These are phyloP conservation scores for Patiria pectinifera DNA, from an alignment of 53 echinoderm and acorn worm species.

Conservation along the genomic window DNA sequence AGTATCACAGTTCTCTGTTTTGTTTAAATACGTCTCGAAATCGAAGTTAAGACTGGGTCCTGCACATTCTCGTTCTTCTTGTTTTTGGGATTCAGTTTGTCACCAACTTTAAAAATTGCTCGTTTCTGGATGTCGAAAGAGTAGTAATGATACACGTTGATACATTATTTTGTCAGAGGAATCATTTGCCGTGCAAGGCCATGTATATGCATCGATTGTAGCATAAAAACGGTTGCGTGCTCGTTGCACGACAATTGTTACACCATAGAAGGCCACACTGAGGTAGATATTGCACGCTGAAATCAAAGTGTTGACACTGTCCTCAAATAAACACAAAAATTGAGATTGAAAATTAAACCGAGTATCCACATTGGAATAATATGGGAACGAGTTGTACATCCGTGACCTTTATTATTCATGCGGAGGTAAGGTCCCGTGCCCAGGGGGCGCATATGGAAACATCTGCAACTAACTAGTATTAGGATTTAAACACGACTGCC, in stretches of 20 bases:
- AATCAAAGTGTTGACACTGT: background rate
- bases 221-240: background rate
- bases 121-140: too few species aligned
- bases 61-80: too few species aligned
- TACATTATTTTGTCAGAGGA: background rate
- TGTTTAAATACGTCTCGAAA: too few species aligned
- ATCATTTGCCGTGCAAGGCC: background rate
- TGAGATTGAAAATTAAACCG: background rate
- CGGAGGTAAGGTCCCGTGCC: conserved; percentile 7
- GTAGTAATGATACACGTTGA: background rate
- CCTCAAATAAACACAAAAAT: background rate
- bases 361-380: background rate
- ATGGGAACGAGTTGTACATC: conserved; percentile 21
- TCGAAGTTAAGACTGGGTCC: too few species aligned
- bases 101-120: too few species aligned
- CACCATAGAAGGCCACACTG: conserved; percentile 11
- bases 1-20: too few species aligned
- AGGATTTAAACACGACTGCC: conserved; percentile 61
- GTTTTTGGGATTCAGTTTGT: too few species aligned
- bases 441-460: conserved; percentile 41
- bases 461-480: conserved; percentile 51
- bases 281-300: background rate
- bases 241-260: background rate
- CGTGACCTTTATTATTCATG: conserved; percentile 58
- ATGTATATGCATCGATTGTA: background rate